Conservation (phyloP, 2,888 invertebrate genomes). For the Ophion obscuratus region DNA sequence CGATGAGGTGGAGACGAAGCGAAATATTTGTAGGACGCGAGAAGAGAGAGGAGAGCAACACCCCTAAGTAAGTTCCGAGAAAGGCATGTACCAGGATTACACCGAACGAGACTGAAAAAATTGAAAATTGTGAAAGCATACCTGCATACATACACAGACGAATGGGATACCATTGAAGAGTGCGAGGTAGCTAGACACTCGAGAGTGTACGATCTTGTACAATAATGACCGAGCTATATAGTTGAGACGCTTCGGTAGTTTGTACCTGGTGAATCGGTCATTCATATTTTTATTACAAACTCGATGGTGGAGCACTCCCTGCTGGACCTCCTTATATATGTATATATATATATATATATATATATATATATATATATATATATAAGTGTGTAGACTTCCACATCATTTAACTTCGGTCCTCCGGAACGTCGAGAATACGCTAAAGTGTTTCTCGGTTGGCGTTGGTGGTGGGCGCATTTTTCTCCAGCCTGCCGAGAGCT, state of each 20-base stretch:
- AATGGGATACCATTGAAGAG: neutral
- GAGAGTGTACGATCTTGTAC: conserved; percentile 25
- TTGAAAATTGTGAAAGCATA: conserved; percentile 25
- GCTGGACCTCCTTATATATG: conserved; percentile 1
- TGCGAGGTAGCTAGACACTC: conserved; percentile 38
- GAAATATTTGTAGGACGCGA: conserved; percentile 20
- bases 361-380: neutral
- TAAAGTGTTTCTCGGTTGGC: conserved; percentile 54
- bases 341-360: conserved; percentile 1
- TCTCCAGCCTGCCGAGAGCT: conserved; percentile 25
- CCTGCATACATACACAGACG: neutral
- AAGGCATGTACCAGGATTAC: conserved; percentile 38
- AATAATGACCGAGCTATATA: conserved; percentile 54
- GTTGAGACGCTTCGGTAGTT: conserved; percentile 52
- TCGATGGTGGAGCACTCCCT: conserved; percentile 38
- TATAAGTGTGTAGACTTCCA: conserved; percentile 11
- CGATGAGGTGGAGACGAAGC: conserved; percentile 4
- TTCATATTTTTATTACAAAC: conserved; percentile 60
- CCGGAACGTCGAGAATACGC: conserved; percentile 39
- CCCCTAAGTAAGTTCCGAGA: conserved; percentile 66
- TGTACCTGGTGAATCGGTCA: conserved; percentile 57
- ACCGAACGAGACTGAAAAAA: conserved; percentile 9
- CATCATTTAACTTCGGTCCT: conserved; percentile 57
- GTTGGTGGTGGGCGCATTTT: conserved; percentile 50
- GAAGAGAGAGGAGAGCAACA: conserved; percentile 3